Base-by-base conservation (phyloP, 2,888 invertebrate genomes). In the Yponomeuta malinellus region DNA sequence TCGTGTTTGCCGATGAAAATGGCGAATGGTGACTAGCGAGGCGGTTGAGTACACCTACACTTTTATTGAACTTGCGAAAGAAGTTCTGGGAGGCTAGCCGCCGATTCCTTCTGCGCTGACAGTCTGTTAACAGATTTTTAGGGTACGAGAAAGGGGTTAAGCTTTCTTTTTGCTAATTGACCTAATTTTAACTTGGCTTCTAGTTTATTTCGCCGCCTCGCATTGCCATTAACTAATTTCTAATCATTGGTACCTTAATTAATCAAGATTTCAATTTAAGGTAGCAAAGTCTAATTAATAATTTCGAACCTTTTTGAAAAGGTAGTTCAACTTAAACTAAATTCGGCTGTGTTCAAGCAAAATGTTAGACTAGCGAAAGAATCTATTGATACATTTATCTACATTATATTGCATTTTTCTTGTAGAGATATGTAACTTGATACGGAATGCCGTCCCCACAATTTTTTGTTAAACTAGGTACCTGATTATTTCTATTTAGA, bases 401-500 rank as follows among this genome's bases (percentile, higher is more conserved):
- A 59, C 12, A 59, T 15, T 10, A 59, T 59, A 59, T 15, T 59
- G 12, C 15, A 59, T 59, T 59, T 2, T 59, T 12, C 12, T 43
- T 59, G 52, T 59, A 59, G 5, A 59, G 52, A 59, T 12, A 15
- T 59, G 15, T 15, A 59, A 4, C 15, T 59, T 15, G 52, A 59
- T 59, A 59, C 52, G 52, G 52, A 59, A 59, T 59, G 52, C 12
- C 52, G 3, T 12, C 52, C 52, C 52, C 52, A 59, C 15, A 67
- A 52, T 64, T 78, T 77, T 75, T 76, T 75, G 77, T 76, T 82
- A 78, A 79, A 79, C 72, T 85, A 85, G 85, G 86, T 88, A 87
- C 88, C 87, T 88, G 87, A 86, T 81, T 88, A 86, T 86, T 87
- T 86, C 87, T 78, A 76, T 79, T 73, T 77, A 65, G 31, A 65